Conservation (phyloP, 1,140 invertebrate species). For the Onthophagus taurus region DNA sequence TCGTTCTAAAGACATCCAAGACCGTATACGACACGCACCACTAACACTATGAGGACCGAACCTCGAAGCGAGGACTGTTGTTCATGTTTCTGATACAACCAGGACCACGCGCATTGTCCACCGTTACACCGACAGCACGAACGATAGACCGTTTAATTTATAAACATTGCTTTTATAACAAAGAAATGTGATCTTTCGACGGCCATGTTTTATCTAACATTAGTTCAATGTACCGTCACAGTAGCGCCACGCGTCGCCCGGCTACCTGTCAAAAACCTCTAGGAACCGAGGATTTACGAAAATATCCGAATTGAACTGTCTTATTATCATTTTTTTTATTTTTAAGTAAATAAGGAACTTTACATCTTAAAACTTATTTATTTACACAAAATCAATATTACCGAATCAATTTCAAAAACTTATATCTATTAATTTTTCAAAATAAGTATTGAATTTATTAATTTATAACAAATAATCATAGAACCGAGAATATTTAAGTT, state of each 20-base stretch:
- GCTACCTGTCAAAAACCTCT: too few relatives aligned
- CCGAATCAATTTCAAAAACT: too few relatives aligned
- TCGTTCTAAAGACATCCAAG: conserved; percentile 2
- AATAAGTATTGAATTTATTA: too few relatives aligned
- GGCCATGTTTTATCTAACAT: conserved; percentile 26
- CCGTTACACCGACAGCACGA: conserved; percentile 7
- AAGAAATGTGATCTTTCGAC: conserved; percentile 34
- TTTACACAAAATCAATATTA: too few relatives aligned
- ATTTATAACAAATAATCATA: too few relatives aligned
- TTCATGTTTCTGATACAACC: conserved; percentile 12
- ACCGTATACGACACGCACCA: conserved; percentile 11
- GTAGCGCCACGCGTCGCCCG: not conserved
- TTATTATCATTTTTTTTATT: too few relatives aligned
- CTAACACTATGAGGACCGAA: conserved; percentile 12
- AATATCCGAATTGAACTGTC: too few relatives aligned
- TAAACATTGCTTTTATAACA: conserved; percentile 30
- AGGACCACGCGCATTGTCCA: conserved; percentile 10
- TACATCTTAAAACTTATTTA: too few relatives aligned
- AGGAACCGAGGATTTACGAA: too few relatives aligned
- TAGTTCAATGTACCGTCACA: not conserved
- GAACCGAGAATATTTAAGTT: too few relatives aligned
- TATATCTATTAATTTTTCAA: too few relatives aligned
- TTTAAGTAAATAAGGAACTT: too few relatives aligned
- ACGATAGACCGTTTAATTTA: conserved; percentile 19
- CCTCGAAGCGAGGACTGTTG: conserved; percentile 8